Evolutionary conservation across 2,797 vertebrate species (phyloP).

Genomic region (Dendrocincla tyrannina): DNA sequence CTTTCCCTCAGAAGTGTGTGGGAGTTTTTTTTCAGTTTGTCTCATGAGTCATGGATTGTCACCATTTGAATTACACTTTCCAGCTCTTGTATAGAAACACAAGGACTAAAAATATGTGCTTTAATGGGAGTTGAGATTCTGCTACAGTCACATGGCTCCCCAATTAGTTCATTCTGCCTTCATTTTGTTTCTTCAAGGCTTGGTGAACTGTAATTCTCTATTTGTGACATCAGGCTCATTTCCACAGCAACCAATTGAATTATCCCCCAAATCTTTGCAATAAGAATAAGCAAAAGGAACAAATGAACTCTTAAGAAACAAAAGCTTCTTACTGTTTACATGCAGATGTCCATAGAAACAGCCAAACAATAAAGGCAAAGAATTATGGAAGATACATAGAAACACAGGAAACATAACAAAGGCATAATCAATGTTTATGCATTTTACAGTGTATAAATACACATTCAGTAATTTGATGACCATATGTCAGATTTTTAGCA

Average conservation of each 20-base stretch:
- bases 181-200: conserved; percentile 8
- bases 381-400: neutral
- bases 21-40: neutral
- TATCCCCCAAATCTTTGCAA: conserved; percentile 32
- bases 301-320: conserved; percentile 22
- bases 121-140: conserved; percentile 45
- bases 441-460: neutral
- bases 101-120: conserved; percentile 47
- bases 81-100: conserved; percentile 31
- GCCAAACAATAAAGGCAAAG: conserved; percentile 3
- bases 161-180: conserved; percentile 34
- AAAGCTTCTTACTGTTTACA: conserved; percentile 30
- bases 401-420: neutral
- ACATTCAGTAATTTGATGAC: neutral
- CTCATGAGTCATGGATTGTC: conserved; percentile 45
- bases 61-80: conserved; percentile 30
- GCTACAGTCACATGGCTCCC: conserved; percentile 8
- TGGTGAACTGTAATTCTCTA: conserved; percentile 19
- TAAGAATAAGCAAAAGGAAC: conserved; percentile 16
- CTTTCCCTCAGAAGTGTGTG: neutral
- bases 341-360: conserved; percentile 41
- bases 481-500: neutral
- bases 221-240: conserved; percentile 57
- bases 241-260: conserved; percentile 61
- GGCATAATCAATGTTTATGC: neutral